These are phyloP conservation scores for Promerops cafer DNA, from an alignment of 2,113 vertebrate species.

Conservation along the genomic window DNA sequence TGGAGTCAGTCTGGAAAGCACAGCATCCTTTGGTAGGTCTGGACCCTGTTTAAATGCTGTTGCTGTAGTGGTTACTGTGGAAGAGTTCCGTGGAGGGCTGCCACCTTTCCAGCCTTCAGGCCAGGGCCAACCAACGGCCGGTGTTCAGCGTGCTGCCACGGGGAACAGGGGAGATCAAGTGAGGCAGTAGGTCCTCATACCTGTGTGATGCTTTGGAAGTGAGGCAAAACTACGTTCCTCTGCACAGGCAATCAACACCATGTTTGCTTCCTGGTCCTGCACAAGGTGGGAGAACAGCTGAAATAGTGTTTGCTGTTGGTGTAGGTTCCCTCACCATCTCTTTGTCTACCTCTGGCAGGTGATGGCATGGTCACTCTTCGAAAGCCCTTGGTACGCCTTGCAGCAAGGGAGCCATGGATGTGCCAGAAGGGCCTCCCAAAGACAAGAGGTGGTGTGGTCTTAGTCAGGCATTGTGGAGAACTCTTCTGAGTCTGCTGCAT, in stretches of 20 bases:
- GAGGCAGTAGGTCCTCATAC: not conserved
- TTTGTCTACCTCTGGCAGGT: not conserved
- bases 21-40: not conserved
- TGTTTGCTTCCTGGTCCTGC: not conserved
- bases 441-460: fast-evolving
- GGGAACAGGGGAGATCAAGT: not conserved
- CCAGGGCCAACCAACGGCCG: not conserved
- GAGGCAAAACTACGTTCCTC: not conserved
- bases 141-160: not conserved
- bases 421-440: not conserved
- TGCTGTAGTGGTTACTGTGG: not conserved
- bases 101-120: not conserved
- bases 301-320: not conserved
- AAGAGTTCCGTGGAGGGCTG: not conserved
- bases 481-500: not conserved
- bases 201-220: not conserved
- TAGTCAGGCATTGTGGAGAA: not conserved
- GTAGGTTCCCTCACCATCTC: not conserved
- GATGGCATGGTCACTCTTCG: not conserved
- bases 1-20: not conserved
- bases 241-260: not conserved
- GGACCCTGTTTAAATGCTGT: not conserved
- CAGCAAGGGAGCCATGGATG: not conserved
- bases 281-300: not conserved
- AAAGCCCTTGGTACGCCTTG: not conserved